These are phyloP conservation scores for Tinamus major DNA, from an alignment of 2,797 vertebrate species.

Conservation along the genomic window DNA sequence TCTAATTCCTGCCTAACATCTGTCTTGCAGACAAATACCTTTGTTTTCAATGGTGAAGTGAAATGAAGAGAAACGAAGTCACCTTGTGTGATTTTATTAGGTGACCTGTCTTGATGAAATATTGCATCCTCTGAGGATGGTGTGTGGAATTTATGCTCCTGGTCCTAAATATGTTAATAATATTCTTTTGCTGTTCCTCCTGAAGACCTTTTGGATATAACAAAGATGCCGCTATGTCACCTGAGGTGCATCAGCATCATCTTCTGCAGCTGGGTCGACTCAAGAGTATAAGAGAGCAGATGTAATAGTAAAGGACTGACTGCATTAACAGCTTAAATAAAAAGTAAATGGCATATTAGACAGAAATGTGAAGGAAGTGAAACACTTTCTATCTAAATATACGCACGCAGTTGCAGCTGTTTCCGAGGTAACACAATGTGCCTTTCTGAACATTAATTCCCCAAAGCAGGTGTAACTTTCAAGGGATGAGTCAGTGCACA, in stretches of 20 bases:
- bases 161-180: not conserved
- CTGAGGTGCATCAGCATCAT: not conserved
- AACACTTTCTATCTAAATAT: constrained; percentile 63
- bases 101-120: constrained; percentile 40
- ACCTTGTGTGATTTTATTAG: constrained; percentile 51
- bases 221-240: not conserved
- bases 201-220: not conserved
- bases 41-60: constrained; percentile 1
- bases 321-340: constrained; percentile 37
- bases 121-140: not conserved
- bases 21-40: constrained; percentile 31
- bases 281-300: not conserved
- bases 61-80: constrained; percentile 53
- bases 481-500: constrained; percentile 36
- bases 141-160: constrained; percentile 1
- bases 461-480: constrained; percentile 55
- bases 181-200: not conserved
- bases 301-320: not conserved
- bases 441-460: constrained; percentile 48
- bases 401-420: constrained; percentile 37
- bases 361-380: constrained; percentile 42
- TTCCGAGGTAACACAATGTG: constrained; percentile 61
- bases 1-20: constrained; percentile 2
- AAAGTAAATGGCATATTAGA: constrained; percentile 46
- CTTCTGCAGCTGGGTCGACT: not conserved